These are phyloP conservation scores for Cosmia pyralina DNA, from an alignment of 2,888 invertebrate species.

Conservation along the genomic window DNA sequence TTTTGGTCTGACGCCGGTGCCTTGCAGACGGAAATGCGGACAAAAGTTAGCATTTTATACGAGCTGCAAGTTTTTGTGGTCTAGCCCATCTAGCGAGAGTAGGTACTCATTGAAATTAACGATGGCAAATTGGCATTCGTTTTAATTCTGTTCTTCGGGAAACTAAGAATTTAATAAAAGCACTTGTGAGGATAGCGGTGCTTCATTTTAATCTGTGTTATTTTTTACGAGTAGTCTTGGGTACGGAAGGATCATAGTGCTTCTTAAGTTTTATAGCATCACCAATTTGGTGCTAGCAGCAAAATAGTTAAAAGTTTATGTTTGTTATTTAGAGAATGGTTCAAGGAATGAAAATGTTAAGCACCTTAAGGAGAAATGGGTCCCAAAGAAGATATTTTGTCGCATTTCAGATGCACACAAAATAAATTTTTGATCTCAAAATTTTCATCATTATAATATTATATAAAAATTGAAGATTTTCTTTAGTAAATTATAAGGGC, in stretches of 20 bases:
- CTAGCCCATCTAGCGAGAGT: constrained; percentile 29
- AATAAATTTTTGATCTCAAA: no score
- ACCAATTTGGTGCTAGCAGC: constrained; percentile 11
- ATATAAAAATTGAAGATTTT: no score
- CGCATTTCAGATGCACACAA: no score
- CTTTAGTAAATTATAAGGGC: no score
- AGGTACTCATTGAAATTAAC: constrained; percentile 52
- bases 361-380: no score
- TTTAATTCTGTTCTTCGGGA: constrained; percentile 49
- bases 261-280: constrained; percentile 18
- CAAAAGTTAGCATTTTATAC: constrained; percentile 62
- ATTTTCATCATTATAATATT: no score
- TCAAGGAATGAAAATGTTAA: not conserved
- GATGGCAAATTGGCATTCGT: constrained; percentile 51
- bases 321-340: not conserved
- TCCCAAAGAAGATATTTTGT: no score
- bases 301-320: constrained; percentile 9
- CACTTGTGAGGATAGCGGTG: constrained; percentile 23
- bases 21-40: constrained; percentile 53
- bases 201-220: constrained; percentile 39
- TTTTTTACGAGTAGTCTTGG: constrained; percentile 31
- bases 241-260: not conserved
- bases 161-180: constrained; percentile 45
- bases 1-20: constrained; percentile 47
- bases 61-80: constrained; percentile 56